Conservation (phyloP, 92 coral and sea anemone species). For the Metridium senile region DNA sequence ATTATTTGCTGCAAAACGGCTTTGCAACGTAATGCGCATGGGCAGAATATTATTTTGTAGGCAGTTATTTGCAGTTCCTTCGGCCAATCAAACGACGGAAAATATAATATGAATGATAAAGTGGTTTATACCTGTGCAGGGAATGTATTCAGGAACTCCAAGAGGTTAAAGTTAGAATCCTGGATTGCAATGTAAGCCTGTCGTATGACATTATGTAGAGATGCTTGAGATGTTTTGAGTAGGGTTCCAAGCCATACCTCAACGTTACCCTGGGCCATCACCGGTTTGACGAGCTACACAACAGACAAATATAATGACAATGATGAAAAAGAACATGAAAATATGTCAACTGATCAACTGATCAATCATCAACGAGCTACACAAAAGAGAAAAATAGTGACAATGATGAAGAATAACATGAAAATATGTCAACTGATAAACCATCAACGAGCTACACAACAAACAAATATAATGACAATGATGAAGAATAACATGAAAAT, state of each 20-base stretch:
- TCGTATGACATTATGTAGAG: conserved; percentile 81
- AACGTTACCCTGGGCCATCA: conserved; percentile 89
- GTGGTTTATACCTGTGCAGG: conserved; percentile 91
- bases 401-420: not conserved
- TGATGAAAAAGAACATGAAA: not conserved
- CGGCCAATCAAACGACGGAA: too few species aligned
- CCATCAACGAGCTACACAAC: conserved; percentile 79
- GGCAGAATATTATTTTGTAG: too few species aligned
- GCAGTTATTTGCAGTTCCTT: too few species aligned
- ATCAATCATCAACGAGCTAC: too few species aligned
- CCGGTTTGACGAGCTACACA: conserved; percentile 72
- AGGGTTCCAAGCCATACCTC: conserved; percentile 87
- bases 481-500: not conserved
- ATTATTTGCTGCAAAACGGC: too few species aligned
- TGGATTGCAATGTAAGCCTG: conserved; percentile 86
- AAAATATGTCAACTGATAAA: not conserved
- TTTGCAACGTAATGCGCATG: too few species aligned
- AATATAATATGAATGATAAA: too few species aligned
- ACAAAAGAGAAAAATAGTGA: too few species aligned
- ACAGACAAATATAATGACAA: not conserved
- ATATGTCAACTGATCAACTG: not conserved
- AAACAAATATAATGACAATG: not conserved
- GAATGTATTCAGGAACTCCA: conserved; percentile 67
- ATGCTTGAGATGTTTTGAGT: conserved; percentile 64
- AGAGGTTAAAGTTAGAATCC: conserved; percentile 69